A percentile compares a stretch with the other conserved stretches of the same genome.
Evolutionary conservation across 2,113 vertebrate genomes (phyloP).

Genomic region (Trogon melanurus): DNA sequence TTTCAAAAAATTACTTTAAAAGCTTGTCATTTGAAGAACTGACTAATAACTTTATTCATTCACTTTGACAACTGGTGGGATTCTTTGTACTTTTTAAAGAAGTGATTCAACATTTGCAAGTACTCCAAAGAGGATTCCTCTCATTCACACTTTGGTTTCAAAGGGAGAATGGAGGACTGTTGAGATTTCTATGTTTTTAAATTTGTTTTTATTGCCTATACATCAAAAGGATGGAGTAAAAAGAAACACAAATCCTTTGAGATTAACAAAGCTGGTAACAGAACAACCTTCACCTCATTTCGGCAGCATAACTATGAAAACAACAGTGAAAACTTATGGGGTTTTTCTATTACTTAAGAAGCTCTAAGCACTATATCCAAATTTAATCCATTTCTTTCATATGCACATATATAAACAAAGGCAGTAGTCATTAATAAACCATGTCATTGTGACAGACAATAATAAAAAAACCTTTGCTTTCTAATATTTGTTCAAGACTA

Average conservation of each 20-base stretch:
- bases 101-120: background rate
- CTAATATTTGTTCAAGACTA: background rate
- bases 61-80: background rate
- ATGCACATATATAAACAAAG: background rate
- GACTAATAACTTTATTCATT: background rate
- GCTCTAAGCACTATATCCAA: background rate
- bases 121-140: background rate
- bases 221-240: background rate
- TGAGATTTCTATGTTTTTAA: background rate
- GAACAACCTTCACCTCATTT: background rate
- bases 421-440: constrained; percentile 17
- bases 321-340: background rate
- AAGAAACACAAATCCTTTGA: background rate
- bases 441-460: background rate
- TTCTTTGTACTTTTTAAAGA: background rate
- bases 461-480: background rate
- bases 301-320: background rate
- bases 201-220: background rate
- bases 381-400: background rate
- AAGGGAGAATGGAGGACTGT: rapidly evolving
- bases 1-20: background rate
- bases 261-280: background rate
- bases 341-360: background rate
- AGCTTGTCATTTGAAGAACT: background rate
- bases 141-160: background rate